These are phyloP conservation scores for Tryphoninae sp. DNA, from an alignment of 2,888 invertebrate species.

Conservation along the genomic window DNA sequence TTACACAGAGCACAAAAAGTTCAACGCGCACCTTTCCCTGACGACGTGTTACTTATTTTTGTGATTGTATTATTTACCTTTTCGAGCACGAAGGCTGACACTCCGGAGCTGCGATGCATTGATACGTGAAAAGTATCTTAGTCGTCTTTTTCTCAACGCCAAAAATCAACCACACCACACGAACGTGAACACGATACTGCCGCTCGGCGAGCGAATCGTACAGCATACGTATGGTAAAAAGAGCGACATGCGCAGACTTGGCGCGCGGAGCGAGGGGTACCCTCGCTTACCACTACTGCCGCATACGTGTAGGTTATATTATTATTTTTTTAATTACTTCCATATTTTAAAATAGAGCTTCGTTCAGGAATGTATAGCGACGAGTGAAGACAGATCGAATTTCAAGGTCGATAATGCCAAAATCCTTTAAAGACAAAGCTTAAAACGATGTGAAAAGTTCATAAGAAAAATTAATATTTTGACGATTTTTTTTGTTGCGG, in stretches of 20 bases:
- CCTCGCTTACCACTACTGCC: not conserved
- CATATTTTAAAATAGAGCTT: too few relatives aligned
- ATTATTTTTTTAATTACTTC: too few relatives aligned
- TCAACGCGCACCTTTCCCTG: not conserved
- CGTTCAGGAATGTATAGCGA: too few relatives aligned
- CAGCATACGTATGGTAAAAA: not conserved
- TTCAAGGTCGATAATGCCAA: too few relatives aligned
- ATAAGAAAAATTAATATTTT: not conserved
- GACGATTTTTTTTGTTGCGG: not conserved
- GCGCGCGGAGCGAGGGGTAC: not conserved
- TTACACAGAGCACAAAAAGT: not conserved
- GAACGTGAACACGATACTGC: constrained; percentile 75
- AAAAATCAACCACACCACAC: constrained; percentile 34
- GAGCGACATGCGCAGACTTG: constrained; percentile 24
- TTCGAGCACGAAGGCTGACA: not conserved
- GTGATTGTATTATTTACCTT: constrained; percentile 8
- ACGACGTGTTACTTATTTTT: not conserved
- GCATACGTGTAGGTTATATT: too few relatives aligned
- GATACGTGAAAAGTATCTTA: not conserved
- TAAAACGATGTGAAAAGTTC: too few relatives aligned
- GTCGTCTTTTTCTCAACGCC: not conserved
- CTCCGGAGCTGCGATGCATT: not conserved
- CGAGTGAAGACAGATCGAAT: too few relatives aligned
- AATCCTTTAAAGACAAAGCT: too few relatives aligned
- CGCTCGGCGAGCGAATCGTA: constrained; percentile 65